Evolutionary conservation across 2,888 invertebrate genomes (phyloP).

Genomic region (Zygogramma bicolorata): DNA sequence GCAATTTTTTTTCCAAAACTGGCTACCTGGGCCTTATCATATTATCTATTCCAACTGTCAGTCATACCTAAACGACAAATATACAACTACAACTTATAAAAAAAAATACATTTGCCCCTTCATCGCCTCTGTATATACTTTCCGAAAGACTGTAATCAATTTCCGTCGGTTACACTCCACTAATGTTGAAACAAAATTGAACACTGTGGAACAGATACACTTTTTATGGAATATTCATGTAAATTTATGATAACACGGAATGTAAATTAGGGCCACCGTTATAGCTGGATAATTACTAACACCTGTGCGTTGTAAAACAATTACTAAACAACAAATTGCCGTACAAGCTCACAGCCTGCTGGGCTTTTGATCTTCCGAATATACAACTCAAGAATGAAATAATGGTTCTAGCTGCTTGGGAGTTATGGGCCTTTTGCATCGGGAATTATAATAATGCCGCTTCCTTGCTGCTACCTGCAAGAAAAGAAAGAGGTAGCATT

Average conservation of each 20-base stretch:
- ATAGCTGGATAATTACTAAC: conserved; percentile 38
- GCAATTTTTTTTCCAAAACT: too few relatives aligned
- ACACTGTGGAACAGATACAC: conserved; percentile 21
- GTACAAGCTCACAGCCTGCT: conserved; percentile 34
- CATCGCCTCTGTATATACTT: too few relatives aligned
- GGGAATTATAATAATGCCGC: conserved; percentile 2
- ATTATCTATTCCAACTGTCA: too few relatives aligned
- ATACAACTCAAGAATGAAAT: conserved; percentile 5
- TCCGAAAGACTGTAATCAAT: neutral
- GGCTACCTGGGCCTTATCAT: too few relatives aligned
- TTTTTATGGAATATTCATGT: conserved; percentile 36
- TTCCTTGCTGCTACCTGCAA: neutral
- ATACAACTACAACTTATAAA: too few relatives aligned
- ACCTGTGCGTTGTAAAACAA: conserved; percentile 39
- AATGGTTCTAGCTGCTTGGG: neutral
- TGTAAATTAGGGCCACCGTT: conserved; percentile 34
- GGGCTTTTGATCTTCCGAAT: conserved; percentile 30
- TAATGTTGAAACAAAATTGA: neutral
- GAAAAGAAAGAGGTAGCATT: neutral
- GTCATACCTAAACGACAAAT: too few relatives aligned
- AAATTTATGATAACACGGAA: conserved; percentile 33
- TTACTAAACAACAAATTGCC: conserved; percentile 39
- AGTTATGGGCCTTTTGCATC: neutral
- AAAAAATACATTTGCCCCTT: too few relatives aligned
- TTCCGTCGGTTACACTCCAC: neutral